Base-by-base conservation (phyloP, 2,888 invertebrate genomes). In the Harpalus rubripes region DNA sequence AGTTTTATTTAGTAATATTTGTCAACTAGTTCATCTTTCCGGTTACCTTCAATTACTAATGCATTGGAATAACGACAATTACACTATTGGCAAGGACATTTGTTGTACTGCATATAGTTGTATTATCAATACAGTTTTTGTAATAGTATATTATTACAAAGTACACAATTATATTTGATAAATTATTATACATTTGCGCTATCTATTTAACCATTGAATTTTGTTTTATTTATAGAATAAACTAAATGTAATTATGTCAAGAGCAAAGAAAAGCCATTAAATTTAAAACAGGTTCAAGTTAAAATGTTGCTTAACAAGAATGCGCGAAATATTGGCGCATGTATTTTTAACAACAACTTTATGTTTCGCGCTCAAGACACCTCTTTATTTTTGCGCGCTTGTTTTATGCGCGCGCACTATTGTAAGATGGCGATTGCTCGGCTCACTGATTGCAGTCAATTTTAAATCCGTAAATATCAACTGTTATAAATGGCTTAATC, bases 401-500 rank as follows among this genome's bases (percentile, higher is more conserved):
- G 44, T 58, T 81, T 85, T 81, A 41, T 86, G 86, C 86, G 86
- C 81, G 82, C 86, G 86, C 86, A 86, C 44, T 16, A 32, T 59
- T 86, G 85, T 87, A 91, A 91, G 91, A 92, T 92, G 91, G 91
- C 91, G 91, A 91, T 89, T 88, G 90, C 88, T 89, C 89, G 89
- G 89, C 88, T 89, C 88, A 88, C 87, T 89, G 89, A 88, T 90
- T 89, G 88, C 90, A 91, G 90, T 90, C 90, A 90, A 90, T 90
- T 90, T 90, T 90, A 90, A 91, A 91, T 91, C 94, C 91, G 91
- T 92, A 92, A 93, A 92, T 93, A 94, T 94, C 94, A 92, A 92
- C 92, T 91, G 91, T 92, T 93, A 92, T 94, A 93, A 93, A 94
- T 94, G 94, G 94, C 94, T 92, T 94, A 94, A 94, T 92, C 91